Conservation (phyloP, 2,113 vertebrate species). For the Leptocoma aspasia region DNA sequence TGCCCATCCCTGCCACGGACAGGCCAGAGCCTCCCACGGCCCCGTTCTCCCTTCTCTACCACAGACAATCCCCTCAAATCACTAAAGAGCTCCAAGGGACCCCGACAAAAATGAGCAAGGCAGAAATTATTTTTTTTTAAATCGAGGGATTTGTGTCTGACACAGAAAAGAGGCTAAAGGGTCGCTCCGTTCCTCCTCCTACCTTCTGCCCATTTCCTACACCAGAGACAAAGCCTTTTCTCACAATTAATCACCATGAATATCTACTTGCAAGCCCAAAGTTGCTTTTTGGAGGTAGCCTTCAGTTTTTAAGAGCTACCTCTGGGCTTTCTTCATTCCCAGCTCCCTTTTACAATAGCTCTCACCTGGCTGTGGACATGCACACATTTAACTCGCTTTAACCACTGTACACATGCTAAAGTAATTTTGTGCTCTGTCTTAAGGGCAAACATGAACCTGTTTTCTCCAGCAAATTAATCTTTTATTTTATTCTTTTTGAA, state of each 20-base stretch:
- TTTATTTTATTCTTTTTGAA: constrained; percentile 51
- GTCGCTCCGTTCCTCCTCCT: fast-evolving
- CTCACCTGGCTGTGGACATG: constrained; percentile 53
- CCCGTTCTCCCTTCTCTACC: background rate
- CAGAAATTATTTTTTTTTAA: background rate
- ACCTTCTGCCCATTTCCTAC: background rate
- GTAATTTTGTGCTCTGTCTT: constrained; percentile 68
- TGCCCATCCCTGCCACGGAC: fast-evolving
- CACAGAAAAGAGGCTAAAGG: background rate
- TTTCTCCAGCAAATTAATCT: constrained; percentile 70
- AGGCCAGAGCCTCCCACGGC: fast-evolving
- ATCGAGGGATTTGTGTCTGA: background rate
- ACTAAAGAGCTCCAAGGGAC: background rate
- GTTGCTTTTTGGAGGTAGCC: background rate
- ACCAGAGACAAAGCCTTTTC: background rate
- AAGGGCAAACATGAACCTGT: constrained; percentile 71
- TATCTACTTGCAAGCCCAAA: background rate
- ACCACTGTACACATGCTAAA: constrained; percentile 50
- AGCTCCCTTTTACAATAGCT: background rate
- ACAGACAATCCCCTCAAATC: background rate
- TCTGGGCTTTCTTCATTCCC: background rate
- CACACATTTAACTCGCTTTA: constrained; percentile 23
- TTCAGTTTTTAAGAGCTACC: background rate
- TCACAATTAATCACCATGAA: background rate
- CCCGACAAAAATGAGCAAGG: background rate